Conservation (phyloP, 2,113 vertebrate genomes). For the Cyprinodon tularosa region DNA sequence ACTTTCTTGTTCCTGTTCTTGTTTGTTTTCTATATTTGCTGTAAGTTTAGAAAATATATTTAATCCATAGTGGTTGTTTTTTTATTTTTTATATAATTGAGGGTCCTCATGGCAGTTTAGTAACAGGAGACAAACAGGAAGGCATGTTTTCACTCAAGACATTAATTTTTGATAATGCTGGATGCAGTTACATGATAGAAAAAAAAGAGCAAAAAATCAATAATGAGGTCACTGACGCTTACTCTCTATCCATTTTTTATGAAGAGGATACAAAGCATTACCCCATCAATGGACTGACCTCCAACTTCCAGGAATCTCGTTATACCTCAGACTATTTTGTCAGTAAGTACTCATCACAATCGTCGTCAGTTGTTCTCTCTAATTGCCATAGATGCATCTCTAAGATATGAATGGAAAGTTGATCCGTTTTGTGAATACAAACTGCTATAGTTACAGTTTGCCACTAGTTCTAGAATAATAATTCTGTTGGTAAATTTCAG, state of each 20-base stretch:
- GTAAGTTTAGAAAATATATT: not conserved
- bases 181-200: constrained; percentile 76
- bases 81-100: constrained; percentile 15
- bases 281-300: constrained; percentile 87
- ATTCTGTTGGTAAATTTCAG: not conserved
- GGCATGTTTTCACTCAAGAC: constrained; percentile 57
- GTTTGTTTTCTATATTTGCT: not conserved
- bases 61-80: not conserved
- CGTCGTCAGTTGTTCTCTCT: constrained; percentile 11
- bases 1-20: not conserved
- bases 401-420: constrained; percentile 23
- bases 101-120: constrained; percentile 39
- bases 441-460: not conserved
- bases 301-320: constrained; percentile 92
- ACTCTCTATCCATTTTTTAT: constrained; percentile 76
- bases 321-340: constrained; percentile 98
- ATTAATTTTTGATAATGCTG: constrained; percentile 76
- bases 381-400: not conserved
- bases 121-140: constrained; percentile 71
- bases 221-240: constrained; percentile 71
- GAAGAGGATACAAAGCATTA: constrained; percentile 94
- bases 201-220: constrained; percentile 73
- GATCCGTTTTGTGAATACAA: not conserved
- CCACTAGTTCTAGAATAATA: not conserved
- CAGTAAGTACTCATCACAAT: constrained; percentile 87